Conservation (phyloP, 2,113 vertebrate genomes). For the Esox niger region DNA sequence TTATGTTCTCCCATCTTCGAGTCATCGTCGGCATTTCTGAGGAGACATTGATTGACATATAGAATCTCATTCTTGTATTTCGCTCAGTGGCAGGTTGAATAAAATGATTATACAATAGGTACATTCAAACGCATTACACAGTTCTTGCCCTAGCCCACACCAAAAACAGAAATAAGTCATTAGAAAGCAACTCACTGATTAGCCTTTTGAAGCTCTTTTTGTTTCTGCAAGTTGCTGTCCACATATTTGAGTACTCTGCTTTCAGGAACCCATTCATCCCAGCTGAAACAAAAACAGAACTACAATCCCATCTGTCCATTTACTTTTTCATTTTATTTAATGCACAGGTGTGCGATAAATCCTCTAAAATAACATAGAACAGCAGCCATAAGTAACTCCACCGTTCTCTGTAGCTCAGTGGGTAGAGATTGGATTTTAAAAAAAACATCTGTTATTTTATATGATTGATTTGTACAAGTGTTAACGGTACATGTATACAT, state of each 20-base stretch:
- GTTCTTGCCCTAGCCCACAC: not conserved
- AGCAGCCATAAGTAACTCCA: too few relatives aligned
- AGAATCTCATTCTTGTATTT: not conserved
- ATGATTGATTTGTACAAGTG: too few relatives aligned
- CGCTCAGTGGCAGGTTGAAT: not conserved
- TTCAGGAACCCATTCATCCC: conserved; percentile 99
- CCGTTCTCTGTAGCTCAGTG: too few relatives aligned
- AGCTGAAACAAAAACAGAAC: conserved; percentile 69
- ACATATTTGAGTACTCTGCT: conserved; percentile 99
- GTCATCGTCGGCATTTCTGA: conserved; percentile 14
- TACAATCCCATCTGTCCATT: not conserved
- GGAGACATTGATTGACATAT: not conserved
- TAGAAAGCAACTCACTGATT: conserved; percentile 86
- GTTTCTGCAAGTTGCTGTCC: conserved; percentile 97
- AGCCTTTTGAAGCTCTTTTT: conserved; percentile 98
- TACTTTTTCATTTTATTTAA: not conserved
- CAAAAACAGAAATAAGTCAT: not conserved
- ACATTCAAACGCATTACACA: not conserved
- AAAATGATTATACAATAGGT: not conserved
- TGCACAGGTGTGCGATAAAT: not conserved
- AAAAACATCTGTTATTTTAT: too few relatives aligned
- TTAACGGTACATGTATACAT: too few relatives aligned
- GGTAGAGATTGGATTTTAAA: too few relatives aligned
- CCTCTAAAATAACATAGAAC: too few relatives aligned
- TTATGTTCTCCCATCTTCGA: conserved; percentile 17